Base-by-base conservation (phyloP, 2,797 vertebrate species). In the Sparus aurata region DNA sequence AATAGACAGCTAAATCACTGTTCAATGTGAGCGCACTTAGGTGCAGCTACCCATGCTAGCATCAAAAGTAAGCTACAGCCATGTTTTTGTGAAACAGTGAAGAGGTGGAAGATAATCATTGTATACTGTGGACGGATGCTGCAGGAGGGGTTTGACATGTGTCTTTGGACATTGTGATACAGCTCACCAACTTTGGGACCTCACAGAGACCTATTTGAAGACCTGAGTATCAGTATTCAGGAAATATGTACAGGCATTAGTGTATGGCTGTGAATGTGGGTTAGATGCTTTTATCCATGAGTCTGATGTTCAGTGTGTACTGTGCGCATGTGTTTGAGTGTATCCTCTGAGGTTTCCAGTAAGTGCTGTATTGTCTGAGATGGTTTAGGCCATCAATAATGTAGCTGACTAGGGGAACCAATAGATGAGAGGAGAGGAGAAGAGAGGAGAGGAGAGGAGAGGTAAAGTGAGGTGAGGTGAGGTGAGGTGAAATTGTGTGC, bases 351-450 rank as follows among this genome's bases (percentile, higher is more conserved):
- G 63, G 45, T 34, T 73, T 80, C 64, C 38, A 27, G 55, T 54
- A 76, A 73, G 63, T 73, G 45, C 38, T 68, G 68, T 47, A 55
- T 20, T n/a, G 49, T 57, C 63, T 22, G 49, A 79, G 74, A 61
- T 57, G 54, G 65, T 49, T 69, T 38, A 69, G 63, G 23, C 79
- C 64, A 81, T 79, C 65, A 73, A 69, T 80, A 64, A 77, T 77
- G 47, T 20, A 79, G 34, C 17, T 64, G 68, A 59, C 34, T 1
- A 45, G 4, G 25, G 43, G 62, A 75, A 46, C 18, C 17, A 47
- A n/a, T 17, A 54, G 46, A 45, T 12, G 63, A 55, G 70, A 50
- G 59, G 38, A 38, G 54, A 59, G 34, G 58, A 41, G n/a, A 43
- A 18, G 55, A 13, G 20, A 15, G 3, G 3, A 6, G 50, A 30